Conservation (phyloP, 1,140 invertebrate species). For the Drosophila virilis region DNA sequence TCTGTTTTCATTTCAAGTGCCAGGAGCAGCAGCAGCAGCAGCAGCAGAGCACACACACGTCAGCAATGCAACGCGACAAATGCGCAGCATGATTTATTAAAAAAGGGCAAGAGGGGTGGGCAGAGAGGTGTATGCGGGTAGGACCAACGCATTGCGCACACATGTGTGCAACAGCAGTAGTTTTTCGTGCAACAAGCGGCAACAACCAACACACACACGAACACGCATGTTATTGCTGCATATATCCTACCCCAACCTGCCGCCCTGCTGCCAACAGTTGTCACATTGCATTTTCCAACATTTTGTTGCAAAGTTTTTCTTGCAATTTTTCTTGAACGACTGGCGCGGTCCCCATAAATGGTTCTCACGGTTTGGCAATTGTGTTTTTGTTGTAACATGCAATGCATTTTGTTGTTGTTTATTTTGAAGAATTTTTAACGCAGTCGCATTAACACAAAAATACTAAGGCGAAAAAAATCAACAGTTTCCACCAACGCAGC, state of each 20-base stretch:
- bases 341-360: constrained; percentile 67
- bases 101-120: constrained; percentile 24
- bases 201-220: constrained; percentile 37
- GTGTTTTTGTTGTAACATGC: constrained; percentile 14
- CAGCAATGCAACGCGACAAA: constrained; percentile 67
- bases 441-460: constrained; percentile 42
- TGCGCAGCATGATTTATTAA: constrained; percentile 72
- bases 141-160: constrained; percentile 53
- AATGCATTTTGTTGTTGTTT: constrained; percentile 45
- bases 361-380: constrained; percentile 77
- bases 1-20: constrained; percentile 45
- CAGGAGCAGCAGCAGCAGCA: constrained; percentile 44
- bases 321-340: constrained; percentile 66
- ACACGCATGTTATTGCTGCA: constrained; percentile 23
- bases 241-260: neutral
- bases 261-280: constrained; percentile 22
- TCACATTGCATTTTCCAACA: constrained; percentile 74
- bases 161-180: constrained; percentile 59
- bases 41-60: constrained; percentile 13
- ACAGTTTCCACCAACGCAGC: constrained; percentile 43
- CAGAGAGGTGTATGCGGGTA: neutral
- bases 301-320: constrained; percentile 74
- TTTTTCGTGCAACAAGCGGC: constrained; percentile 37
- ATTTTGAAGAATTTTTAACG: constrained; percentile 25
- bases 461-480: constrained; percentile 5